Conservation (phyloP, 2,797 vertebrate species). For the Neosalanx taihuensis region DNA sequence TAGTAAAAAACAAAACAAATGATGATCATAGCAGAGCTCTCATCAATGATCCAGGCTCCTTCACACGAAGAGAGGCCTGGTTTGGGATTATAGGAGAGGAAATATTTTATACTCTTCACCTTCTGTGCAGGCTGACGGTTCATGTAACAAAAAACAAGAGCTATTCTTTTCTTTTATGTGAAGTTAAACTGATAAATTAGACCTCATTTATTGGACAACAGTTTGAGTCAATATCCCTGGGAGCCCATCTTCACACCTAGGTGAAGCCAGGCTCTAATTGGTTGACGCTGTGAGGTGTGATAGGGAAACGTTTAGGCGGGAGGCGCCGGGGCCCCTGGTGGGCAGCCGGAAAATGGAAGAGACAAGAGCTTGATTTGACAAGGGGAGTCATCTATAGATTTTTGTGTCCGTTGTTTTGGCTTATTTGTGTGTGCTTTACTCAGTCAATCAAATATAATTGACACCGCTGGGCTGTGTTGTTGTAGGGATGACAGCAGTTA, state of each 20-base stretch:
- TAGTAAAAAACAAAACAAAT: slow-evolving; percentile 42
- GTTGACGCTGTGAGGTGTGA: slow-evolving; percentile 82
- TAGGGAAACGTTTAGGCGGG: slow-evolving; percentile 80
- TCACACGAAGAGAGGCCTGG: neutral
- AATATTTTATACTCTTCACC: slow-evolving; percentile 9
- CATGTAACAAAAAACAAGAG: slow-evolving; percentile 47
- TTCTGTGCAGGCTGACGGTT: slow-evolving; percentile 7
- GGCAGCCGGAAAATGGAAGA: slow-evolving; percentile 87
- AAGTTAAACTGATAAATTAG: slow-evolving; percentile 99
- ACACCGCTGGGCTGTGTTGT: slow-evolving; percentile 97
- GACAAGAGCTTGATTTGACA: slow-evolving; percentile 91
- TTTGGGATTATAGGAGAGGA: slow-evolving; percentile 8
- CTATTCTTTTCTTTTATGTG: slow-evolving; percentile 71
- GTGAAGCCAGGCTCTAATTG: slow-evolving; percentile 89
- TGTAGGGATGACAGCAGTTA: slow-evolving; percentile 94
- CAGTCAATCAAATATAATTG: slow-evolving; percentile 99
- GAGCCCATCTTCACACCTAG: slow-evolving; percentile 83
- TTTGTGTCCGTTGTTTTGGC: slow-evolving; percentile 99
- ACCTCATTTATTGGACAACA: slow-evolving; percentile 96
- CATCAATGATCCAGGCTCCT: neutral
- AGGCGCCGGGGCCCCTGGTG: slow-evolving; percentile 75
- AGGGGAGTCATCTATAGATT: slow-evolving; percentile 98
- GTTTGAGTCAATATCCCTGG: slow-evolving; percentile 86
- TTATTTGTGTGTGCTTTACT: slow-evolving; percentile 99
- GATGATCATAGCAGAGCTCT: slow-evolving; percentile 12